Base-by-base conservation (phyloP, 2,888 invertebrate genomes). In the Physocephala rufipes region DNA sequence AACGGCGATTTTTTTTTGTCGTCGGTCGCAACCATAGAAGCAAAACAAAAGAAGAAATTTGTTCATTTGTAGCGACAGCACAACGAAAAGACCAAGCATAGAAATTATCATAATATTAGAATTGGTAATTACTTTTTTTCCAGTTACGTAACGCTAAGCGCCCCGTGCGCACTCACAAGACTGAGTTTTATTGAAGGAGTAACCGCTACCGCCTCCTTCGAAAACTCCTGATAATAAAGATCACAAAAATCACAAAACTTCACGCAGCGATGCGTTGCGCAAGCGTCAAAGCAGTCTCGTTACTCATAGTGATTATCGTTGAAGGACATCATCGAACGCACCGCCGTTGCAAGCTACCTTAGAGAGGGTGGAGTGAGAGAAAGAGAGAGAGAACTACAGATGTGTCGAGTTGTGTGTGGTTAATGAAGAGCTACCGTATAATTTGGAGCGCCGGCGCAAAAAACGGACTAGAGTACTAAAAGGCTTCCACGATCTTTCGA, bases 61-160 rank as follows among this genome's bases (percentile, higher is more conserved):
- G 62, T 49, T 67, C 67, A 67, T 67, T 67, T 58, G 67, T 58
- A 45, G 55, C 24, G n/a, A 7, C 43, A 12, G 3, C 45, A 67
- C 69, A 59, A 61, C 73, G 75, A 74, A 73, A 74, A 72, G 71
- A 72, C 76, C 78, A 76, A 71, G 15, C n/a, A 55, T 43, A 4
- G 2, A 19, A 61, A 78, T 83, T 84, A 82, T 81, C 82, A 83
- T 83, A 81, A 82, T 77, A 83, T 83, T 84, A 84, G 82, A 83
- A 83, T 84, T 84, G 83, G 81, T 83, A 83, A 83, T 84, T 84
- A 83, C 63, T 72, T 80, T 78, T 78, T 80, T 79, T 81, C 77
- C 77, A 77, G 67, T 70, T 71, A 62, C 61, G 67, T 53, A 67
- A 58, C 53, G 16, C 28, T 65, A 62, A 26, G 64, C 73, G n/a